phyloP scores from a whole-genome alignment of 2,888 invertebrate genomes.

The Craniophora ligustri region DNA sequence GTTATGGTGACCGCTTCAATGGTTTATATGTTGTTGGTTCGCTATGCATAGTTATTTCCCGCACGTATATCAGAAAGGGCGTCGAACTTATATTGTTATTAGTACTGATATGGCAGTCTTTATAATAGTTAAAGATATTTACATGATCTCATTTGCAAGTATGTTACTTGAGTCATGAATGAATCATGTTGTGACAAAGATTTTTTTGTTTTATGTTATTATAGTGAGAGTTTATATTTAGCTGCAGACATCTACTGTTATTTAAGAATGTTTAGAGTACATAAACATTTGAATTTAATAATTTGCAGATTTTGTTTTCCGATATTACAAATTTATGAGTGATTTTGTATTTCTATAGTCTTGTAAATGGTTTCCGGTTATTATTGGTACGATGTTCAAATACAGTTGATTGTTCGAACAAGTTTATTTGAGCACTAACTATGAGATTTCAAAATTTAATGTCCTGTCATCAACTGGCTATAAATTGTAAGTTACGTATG shows the following conservation, averaged over 20 bases:
- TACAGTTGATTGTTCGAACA: too few relatives aligned
- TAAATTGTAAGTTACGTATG: constrained; percentile 48
- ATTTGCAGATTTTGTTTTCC: too few relatives aligned
- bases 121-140: constrained; percentile 54
- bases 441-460: constrained; percentile 16
- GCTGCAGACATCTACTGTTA: neutral
- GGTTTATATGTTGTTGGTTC: constrained; percentile 74
- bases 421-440: too few relatives aligned
- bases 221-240: constrained; percentile 30
- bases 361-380: too few relatives aligned
- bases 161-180: constrained; percentile 56
- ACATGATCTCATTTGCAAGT: constrained; percentile 63
- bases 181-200: constrained; percentile 45
- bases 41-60: constrained; percentile 73
- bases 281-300: neutral
- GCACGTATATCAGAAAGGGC: constrained; percentile 58
- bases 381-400: too few relatives aligned
- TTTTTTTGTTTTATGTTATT: constrained; percentile 40
- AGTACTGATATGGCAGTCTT: constrained; percentile 59
- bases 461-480: constrained; percentile 28
- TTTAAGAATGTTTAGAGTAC: constrained; percentile 1
- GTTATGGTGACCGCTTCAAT: constrained; percentile 68
- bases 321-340: too few relatives aligned
- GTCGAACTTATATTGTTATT: constrained; percentile 62
- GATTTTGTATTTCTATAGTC: too few relatives aligned